Conservation (phyloP, 2,797 vertebrate genomes). For the Cyprinodon diabolis region DNA sequence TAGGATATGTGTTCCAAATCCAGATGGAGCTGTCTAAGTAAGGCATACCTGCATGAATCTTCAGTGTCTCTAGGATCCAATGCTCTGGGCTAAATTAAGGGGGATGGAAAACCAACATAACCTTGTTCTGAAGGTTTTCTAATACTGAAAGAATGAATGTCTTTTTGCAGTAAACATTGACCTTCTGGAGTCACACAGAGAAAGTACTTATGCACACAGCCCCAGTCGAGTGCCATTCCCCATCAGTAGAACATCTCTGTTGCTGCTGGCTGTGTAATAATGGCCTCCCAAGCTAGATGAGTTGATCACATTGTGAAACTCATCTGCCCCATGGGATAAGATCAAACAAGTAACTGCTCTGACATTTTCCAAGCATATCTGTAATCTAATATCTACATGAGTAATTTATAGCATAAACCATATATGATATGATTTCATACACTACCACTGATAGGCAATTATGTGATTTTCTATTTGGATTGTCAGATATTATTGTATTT, state of each 20-base stretch:
- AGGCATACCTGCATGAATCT: conserved; percentile 59
- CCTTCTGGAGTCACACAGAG: conserved; percentile 42
- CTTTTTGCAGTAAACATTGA: conserved; percentile 33
- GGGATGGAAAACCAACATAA: conserved; percentile 50
- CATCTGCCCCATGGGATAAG: conserved; percentile 14
- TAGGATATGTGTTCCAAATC: conserved; percentile 51
- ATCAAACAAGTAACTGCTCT: conserved; percentile 19
- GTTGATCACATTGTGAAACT: conserved; percentile 21
- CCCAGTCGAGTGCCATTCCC: conserved; percentile 12
- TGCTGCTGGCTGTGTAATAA: conserved; percentile 18
- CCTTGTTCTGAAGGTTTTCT: conserved; percentile 61
- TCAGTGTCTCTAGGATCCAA: conserved; percentile 52
- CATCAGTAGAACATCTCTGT: conserved; percentile 27
- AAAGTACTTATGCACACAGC: conserved; percentile 28
- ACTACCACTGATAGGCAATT: neutral
- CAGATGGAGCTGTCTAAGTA: conserved; percentile 74
- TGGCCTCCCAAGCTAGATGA: conserved; percentile 18
- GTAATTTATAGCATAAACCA: conserved; percentile 2
- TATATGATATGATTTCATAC: conserved; percentile 8
- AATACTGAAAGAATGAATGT: conserved; percentile 46
- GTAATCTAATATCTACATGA: conserved; percentile 20
- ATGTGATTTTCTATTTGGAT: neutral
- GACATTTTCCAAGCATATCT: conserved; percentile 16
- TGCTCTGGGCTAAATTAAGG: conserved; percentile 50
- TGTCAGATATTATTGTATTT: neutral